Percentiles rank a stretch among this genome's conserved stretches.
These are phyloP conservation scores for Poliocrania exsul DNA, from an alignment of 2,797 vertebrate species.

Conservation along the genomic window DNA sequence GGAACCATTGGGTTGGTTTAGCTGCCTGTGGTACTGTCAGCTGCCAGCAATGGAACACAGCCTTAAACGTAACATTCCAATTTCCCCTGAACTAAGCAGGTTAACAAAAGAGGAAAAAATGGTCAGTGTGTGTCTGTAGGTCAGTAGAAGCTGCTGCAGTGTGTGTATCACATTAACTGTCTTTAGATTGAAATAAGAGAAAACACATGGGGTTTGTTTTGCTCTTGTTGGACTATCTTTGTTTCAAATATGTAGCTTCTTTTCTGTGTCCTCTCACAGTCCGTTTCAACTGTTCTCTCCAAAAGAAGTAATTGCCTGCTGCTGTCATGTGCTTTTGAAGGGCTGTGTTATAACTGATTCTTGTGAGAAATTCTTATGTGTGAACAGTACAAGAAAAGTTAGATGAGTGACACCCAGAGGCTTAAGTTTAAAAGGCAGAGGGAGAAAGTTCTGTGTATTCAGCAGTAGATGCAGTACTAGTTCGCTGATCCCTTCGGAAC, in stretches of 20 bases:
- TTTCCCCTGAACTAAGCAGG: not conserved
- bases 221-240: not conserved
- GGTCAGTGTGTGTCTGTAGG: not conserved
- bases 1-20: not conserved
- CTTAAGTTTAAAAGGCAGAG: not conserved
- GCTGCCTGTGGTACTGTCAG: not conserved
- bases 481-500: not conserved
- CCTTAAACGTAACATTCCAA: rapidly evolving
- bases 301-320: not conserved
- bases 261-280: not conserved
- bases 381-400: not conserved
- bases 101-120: not conserved
- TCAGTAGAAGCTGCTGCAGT: not conserved
- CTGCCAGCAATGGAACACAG: not conserved
- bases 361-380: not conserved
- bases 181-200: not conserved
- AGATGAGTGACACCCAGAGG: not conserved
- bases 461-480: not conserved
- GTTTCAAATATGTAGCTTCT: not conserved
- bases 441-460: not conserved
- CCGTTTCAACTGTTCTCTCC: not conserved
- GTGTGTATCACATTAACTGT: not conserved
- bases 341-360: not conserved
- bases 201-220: not conserved
- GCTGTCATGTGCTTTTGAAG: not conserved